Evolutionary conservation across 2,797 vertebrate genomes (phyloP), one percentile per base, ranked within the genome.

Genomic region (Lacerta bilineata): DNA sequence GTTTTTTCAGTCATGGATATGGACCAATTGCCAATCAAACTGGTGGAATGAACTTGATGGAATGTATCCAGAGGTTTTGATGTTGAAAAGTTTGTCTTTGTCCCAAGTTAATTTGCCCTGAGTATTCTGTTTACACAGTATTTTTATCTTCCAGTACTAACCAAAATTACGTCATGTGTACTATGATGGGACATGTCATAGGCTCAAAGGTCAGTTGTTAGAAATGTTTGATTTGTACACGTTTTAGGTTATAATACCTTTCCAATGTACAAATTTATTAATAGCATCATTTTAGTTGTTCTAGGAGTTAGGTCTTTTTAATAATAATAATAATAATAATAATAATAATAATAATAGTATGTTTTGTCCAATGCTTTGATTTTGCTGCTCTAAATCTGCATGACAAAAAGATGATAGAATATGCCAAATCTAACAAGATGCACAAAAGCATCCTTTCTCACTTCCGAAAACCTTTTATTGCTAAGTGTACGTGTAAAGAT

Each of bases 181-280:
- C 20, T 55, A 18, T 29, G 8, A 50, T 69, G 23, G 46, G 66
- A 86, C 2, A 86, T 36, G 69, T 68, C 76, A 86, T 13, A 79
- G 23, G 29, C 15, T 36, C n/a, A 79, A 69, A 79, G 41, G 25
- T 77, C 61, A 78, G n/a, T 50, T 79, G 33, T 29, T 78, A 41
- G 68, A n/a, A 79, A 78, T 78, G 43, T 79, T 69, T 79, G 29
- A 86, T 33, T 33, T 79, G 77, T 29, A 79, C 61, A 36, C 69
- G 5, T 41, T 86, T 18, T 41, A 85, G 76, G 18, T 27, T 2
- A 15, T 86, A 77, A 50, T 13, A 50, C 25, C 29, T 78, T 78
- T 77, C 29, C 36, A 68, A 85, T 46, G 61, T 46, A 79, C 66
- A 83, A 69, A 79, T 29, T 39, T 84, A 36, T 33, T 69, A 17